Conservation (phyloP, 2,888 invertebrate genomes). For the Brenthis hecate region DNA sequence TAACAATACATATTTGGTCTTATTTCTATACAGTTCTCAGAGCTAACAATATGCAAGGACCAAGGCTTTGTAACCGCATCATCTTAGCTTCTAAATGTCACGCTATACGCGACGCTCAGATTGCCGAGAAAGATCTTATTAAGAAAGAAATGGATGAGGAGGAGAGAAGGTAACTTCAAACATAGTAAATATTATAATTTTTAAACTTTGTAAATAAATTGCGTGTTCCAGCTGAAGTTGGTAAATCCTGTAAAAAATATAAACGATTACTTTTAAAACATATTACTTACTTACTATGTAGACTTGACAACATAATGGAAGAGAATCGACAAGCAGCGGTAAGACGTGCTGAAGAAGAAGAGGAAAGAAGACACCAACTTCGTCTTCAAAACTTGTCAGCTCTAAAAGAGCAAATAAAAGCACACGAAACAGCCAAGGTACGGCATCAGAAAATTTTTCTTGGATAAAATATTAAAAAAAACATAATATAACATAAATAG, state of each 20-base stretch:
- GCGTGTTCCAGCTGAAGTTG: no score
- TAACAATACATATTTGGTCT: neutral
- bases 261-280: neutral
- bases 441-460: neutral
- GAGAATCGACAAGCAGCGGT: constrained; percentile 83
- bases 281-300: constrained; percentile 38
- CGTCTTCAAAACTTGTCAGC: constrained; percentile 72
- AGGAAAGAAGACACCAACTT: constrained; percentile 65
- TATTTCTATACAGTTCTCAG: constrained; percentile 74
- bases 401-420: constrained; percentile 74
- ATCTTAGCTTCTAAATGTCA: constrained; percentile 93
- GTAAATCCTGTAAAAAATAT: neutral
- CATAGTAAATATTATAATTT: neutral
- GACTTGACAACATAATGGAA: constrained; percentile 88
- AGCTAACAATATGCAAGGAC: constrained; percentile 84
- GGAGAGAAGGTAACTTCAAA: constrained; percentile 63
- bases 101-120: constrained; percentile 92
- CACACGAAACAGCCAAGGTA: constrained; percentile 72
- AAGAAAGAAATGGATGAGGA: constrained; percentile 82
- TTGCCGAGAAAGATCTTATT: constrained; percentile 85
- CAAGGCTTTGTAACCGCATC: constrained; percentile 86
- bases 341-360: constrained; percentile 76
- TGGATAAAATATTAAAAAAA: neutral
- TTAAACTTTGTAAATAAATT: no score
- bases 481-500: no score